Evolutionary conservation across 64 coral and sea anemone species (phyloP).

Genomic region (Pocillopora verrucosa): DNA sequence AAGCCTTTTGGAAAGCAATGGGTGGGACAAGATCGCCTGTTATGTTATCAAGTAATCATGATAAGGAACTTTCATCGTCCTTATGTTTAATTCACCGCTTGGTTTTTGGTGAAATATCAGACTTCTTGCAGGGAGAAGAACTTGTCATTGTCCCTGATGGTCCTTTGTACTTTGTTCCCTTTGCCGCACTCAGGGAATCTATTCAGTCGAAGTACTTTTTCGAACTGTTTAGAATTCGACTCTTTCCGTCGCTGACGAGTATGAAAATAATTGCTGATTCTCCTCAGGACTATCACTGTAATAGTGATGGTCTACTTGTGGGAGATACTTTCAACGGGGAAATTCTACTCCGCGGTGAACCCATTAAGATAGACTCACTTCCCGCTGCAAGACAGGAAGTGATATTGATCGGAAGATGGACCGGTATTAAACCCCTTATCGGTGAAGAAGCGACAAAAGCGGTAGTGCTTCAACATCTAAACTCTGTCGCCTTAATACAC

Average conservation of each 20-base stretch:
- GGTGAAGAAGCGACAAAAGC: conserved; percentile 3
- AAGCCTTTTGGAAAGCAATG: background rate
- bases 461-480: background rate
- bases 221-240: conserved; percentile 3
- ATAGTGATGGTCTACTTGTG: conserved; percentile 3
- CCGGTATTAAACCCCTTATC: background rate
- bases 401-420: background rate
- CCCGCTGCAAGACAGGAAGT: background rate
- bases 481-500: background rate
- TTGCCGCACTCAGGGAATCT: conserved; percentile 12
- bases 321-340: background rate
- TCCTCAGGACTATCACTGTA: background rate
- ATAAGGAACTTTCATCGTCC: background rate
- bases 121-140: background rate
- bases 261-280: conserved; percentile 16
- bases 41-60: background rate
- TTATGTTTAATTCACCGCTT: background rate
- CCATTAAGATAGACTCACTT: background rate
- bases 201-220: background rate
- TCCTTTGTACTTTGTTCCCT: conserved; percentile 26
- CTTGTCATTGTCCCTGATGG: conserved; percentile 4
- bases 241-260: conserved; percentile 28
- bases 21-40: background rate
- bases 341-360: background rate
- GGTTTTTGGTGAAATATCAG: background rate